Conservation (phyloP, 1,140 invertebrate genomes). For the Zophobas morio region DNA sequence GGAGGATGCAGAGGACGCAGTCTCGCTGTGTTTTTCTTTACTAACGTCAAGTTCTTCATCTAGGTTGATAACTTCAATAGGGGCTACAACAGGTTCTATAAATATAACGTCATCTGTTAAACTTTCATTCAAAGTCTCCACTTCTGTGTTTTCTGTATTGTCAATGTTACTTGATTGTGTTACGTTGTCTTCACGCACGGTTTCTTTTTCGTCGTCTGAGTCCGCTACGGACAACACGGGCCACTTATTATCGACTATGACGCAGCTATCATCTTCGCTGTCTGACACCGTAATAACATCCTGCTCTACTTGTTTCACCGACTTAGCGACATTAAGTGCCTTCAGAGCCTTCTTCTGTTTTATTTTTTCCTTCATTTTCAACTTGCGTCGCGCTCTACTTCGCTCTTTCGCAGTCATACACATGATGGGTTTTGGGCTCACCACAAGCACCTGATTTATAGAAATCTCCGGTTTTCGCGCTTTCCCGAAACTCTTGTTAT, state of each 20-base stretch:
- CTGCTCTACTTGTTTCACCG: too few relatives aligned
- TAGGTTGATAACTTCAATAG: conserved; percentile 55
- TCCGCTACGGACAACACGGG: conserved; percentile 1
- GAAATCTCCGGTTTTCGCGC: too few relatives aligned
- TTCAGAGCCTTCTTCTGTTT: too few relatives aligned
- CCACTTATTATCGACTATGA: conserved; percentile 28
- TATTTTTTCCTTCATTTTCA: too few relatives aligned
- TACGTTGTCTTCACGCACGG: conserved; percentile 5
- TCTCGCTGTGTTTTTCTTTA: background rate
- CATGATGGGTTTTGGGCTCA: too few relatives aligned
- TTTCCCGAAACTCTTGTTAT: too few relatives aligned
- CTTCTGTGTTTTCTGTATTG: conserved; percentile 1
- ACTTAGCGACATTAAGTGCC: too few relatives aligned
- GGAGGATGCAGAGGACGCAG: background rate
- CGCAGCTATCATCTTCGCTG: conserved; percentile 40
- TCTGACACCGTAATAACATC: conserved; percentile 36
- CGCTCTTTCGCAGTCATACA: too few relatives aligned
- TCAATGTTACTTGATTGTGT: conserved; percentile 13
- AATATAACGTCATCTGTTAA: conserved; percentile 58
- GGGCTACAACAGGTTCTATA: conserved; percentile 52
- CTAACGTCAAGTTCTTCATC: conserved; percentile 42
- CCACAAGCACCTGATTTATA: too few relatives aligned
- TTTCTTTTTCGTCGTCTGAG: conserved; percentile 35
- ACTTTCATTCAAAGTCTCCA: conserved; percentile 18
- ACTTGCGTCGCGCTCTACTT: too few relatives aligned